These are phyloP conservation scores for pig (Sus scrofa) DNA, from an alignment of 2,113 vertebrate species.

Conservation along the genomic window DNA sequence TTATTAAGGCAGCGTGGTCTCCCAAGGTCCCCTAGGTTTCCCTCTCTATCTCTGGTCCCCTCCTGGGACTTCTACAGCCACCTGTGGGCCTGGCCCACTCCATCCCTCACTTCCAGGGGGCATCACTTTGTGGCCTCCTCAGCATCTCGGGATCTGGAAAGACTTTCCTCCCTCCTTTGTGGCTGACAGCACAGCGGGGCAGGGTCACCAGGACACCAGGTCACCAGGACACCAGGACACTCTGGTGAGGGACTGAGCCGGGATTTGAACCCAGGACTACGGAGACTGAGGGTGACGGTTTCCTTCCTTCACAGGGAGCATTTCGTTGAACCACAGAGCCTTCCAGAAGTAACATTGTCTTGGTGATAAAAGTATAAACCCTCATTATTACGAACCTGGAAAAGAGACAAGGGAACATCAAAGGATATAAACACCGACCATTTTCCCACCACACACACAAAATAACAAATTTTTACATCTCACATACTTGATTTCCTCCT, in stretches of 20 bases:
- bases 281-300: background rate
- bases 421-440: background rate
- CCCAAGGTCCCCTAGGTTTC: too few relatives aligned
- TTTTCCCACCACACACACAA: background rate
- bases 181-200: accelerated
- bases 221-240: too few relatives aligned
- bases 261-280: too few relatives aligned
- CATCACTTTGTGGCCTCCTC: too few relatives aligned
- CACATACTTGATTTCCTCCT: background rate
- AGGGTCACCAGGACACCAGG: too few relatives aligned
- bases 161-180: background rate
- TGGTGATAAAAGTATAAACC: background rate
- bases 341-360: background rate
- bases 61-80: too few relatives aligned
- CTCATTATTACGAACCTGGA: background rate
- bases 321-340: background rate
- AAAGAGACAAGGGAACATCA: background rate
- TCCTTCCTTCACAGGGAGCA: accelerated
- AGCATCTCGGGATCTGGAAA: background rate
- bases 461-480: background rate
- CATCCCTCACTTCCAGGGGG: accelerated
- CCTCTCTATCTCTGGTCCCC: too few relatives aligned
- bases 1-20: too few relatives aligned
- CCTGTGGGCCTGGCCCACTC: too few relatives aligned
- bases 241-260: accelerated